These are phyloP conservation scores for Taxidea taxus DNA, from an alignment of 2,113 vertebrate genomes.

Conservation along the genomic window DNA sequence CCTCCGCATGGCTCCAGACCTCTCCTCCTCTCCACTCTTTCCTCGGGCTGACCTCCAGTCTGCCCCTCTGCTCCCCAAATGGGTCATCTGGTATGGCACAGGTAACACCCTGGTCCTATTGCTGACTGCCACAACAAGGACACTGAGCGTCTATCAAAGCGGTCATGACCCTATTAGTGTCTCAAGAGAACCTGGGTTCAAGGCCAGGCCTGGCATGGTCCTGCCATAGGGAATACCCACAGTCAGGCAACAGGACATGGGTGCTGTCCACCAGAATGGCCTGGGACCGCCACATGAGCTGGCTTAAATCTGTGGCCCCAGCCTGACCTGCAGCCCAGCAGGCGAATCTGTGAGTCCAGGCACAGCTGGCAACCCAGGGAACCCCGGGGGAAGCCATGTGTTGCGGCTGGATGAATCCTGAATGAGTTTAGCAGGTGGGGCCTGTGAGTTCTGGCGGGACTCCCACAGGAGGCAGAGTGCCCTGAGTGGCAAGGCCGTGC, in stretches of 20 bases:
- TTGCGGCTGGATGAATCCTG: not conserved
- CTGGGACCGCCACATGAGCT: not conserved
- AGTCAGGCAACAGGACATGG: not conserved
- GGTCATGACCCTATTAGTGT: not conserved
- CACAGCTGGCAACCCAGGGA: not conserved
- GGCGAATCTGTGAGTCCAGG: not conserved
- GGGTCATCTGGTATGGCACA: not conserved
- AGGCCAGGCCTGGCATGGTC: not conserved
- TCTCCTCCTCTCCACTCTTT: not conserved
- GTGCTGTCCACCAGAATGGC: not conserved
- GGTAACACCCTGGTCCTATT: not conserved
- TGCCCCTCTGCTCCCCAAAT: not conserved
- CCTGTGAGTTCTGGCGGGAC: not conserved
- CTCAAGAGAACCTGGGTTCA: not conserved
- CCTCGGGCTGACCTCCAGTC: not conserved
- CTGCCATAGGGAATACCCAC: fast-evolving
- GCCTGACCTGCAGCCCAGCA: conserved; percentile 39
- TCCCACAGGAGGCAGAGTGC: not conserved
- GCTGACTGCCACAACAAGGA: not conserved
- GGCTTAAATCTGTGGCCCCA: not conserved
- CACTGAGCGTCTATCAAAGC: not conserved
- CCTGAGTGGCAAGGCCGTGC: not conserved
- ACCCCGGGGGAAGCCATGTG: not conserved
- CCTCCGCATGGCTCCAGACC: not conserved
- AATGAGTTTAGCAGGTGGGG: conserved; percentile 26